Evolutionary conservation across 2,797 vertebrate genomes (phyloP), one percentile per base, ranked within the genome.

Genomic region (Gila robusta): DNA sequence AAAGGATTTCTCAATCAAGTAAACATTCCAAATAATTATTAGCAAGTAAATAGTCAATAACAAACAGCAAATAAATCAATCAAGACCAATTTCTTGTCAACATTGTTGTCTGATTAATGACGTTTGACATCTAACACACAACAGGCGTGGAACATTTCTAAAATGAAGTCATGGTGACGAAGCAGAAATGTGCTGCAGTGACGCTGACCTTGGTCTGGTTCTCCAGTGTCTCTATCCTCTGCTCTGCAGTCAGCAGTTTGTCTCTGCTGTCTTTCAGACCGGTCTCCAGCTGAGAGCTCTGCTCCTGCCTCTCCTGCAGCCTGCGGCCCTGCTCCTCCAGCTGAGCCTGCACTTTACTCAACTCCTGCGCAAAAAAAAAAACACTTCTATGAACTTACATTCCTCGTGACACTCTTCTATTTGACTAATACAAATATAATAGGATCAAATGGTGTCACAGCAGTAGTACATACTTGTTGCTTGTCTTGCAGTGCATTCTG

Each of bases 401-500:
- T 11, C 26, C 56, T 32, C 14, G 32, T 52, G 12, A 52, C 19
- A n/a, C 3, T 56, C 3, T 56, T 37, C 21, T 39, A 39, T n/a
- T 26, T 16, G 12, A 37, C 74, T 16, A 4, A 39, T 59, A 17
- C 37, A 16, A 77, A 39, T 56, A 39, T 7, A 69, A 12, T 16
- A 69, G 44, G 32, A 8, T 39, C 52, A 69, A 81, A 69, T 52
- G 2, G 16, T 14, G 26, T 82, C 41, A 56, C 10, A 28, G 28
- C 9, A n/a, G n/a, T 37, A 14, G 11, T 12, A 16, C 84, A 73
- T 70, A 97, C 98, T 97, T 98, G 98, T 86, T 99, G 98, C 89
- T 99, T 99, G 92, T 99, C 98, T 94, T 99, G 98, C 84, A 99
- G 89, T 11, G 98, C 96, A 91, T 99, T 96, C 87, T 99, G 98